These are phyloP conservation scores for Saxidomus purpurata DNA, from an alignment of 1,140 invertebrate species.

Conservation along the genomic window DNA sequence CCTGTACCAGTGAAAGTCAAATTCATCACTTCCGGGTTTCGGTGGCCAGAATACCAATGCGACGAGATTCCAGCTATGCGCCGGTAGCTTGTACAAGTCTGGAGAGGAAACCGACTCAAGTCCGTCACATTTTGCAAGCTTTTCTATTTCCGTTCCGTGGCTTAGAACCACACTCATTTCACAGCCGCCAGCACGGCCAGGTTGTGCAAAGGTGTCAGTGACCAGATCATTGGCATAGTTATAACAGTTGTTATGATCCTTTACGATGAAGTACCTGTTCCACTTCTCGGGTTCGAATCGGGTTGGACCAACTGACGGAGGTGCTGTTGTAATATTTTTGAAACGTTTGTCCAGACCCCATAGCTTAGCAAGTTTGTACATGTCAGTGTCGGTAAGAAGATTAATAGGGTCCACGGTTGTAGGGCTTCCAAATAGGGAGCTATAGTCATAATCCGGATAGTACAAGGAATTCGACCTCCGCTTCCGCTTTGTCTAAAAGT, in stretches of 20 bases:
- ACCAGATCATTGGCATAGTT: slow-evolving; percentile 58
- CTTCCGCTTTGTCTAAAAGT: neutral
- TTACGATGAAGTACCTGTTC: slow-evolving; percentile 16
- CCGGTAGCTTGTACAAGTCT: neutral
- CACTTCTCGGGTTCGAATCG: slow-evolving; percentile 33
- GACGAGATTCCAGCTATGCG: slow-evolving; percentile 40
- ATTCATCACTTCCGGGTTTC: slow-evolving; percentile 29
- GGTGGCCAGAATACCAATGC: slow-evolving; percentile 64
- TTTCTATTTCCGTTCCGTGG: slow-evolving; percentile 19
- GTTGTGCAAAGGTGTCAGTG: slow-evolving; percentile 63
- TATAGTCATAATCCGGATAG: neutral
- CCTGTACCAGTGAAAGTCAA: slow-evolving; percentile 57
- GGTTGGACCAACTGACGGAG: slow-evolving; percentile 2
- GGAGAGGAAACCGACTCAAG: slow-evolving; percentile 8
- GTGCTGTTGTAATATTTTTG: slow-evolving; percentile 9
- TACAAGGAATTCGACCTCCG: neutral
- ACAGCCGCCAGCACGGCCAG: slow-evolving; percentile 40
- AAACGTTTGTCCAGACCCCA: slow-evolving; percentile 21
- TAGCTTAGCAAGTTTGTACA: slow-evolving; percentile 12
- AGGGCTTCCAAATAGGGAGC: neutral
- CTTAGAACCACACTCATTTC: neutral
- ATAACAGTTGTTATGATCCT: slow-evolving; percentile 61
- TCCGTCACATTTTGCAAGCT: slow-evolving; percentile 39
- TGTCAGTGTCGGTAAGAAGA: neutral
- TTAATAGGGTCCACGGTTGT: slow-evolving; percentile 7